A percentile compares a stretch with the other conserved stretches of the same genome.
Conservation (phyloP, 2,888 invertebrate species). For the Dromius quadrimaculatus region DNA sequence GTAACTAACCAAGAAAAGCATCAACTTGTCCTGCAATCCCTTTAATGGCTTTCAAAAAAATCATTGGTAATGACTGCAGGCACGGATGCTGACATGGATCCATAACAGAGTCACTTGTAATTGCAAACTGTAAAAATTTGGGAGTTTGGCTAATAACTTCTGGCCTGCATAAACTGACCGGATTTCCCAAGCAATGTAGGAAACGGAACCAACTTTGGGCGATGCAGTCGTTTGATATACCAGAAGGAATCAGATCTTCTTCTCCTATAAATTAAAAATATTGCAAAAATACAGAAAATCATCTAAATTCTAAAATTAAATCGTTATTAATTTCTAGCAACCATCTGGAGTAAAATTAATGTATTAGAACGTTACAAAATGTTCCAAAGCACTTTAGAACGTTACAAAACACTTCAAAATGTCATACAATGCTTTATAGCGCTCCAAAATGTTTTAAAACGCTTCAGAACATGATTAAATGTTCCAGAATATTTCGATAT, state of each 20-base stretch:
- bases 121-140: slow-evolving; percentile 84
- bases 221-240: slow-evolving; percentile 90
- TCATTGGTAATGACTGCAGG: slow-evolving; percentile 83
- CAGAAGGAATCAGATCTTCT: slow-evolving; percentile 87
- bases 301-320: slow-evolving; percentile 27
- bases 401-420: no score
- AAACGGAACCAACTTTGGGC: slow-evolving; percentile 97
- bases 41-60: slow-evolving; percentile 93
- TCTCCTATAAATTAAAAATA: no score
- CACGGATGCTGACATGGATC: slow-evolving; percentile 95
- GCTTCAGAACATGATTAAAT: no score
- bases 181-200: slow-evolving; percentile 93
- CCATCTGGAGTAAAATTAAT: no score
- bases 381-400: no score
- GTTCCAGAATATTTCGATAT: no score
- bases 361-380: no score
- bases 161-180: slow-evolving; percentile 90
- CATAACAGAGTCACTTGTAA: slow-evolving; percentile 77
- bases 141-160: slow-evolving; percentile 80
- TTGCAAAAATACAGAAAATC: slow-evolving; percentile 56
- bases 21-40: slow-evolving; percentile 94
- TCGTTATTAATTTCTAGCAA: no score
- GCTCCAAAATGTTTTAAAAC: no score
- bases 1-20: slow-evolving; percentile 92
- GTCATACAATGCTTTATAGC: no score